These are phyloP conservation scores for Latrodectus elegans DNA, from an alignment of 2,888 invertebrate genomes.

Conservation along the genomic window DNA sequence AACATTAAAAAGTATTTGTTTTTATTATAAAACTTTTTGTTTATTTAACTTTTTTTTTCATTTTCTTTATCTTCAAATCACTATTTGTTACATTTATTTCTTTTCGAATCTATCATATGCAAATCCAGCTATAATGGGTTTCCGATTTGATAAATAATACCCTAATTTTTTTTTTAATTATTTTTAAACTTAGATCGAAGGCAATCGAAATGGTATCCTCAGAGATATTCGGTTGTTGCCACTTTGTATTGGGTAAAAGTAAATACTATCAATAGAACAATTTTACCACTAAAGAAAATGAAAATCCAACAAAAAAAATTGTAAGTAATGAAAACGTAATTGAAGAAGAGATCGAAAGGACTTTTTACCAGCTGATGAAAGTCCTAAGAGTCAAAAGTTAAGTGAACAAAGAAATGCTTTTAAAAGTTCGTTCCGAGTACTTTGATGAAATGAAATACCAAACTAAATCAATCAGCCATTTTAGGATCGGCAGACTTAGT, in stretches of 20 bases:
- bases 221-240: not conserved
- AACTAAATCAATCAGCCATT: not conserved
- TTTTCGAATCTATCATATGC: not conserved
- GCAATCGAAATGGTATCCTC: not conserved
- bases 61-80: no score
- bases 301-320: constrained; percentile 28
- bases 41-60: no score
- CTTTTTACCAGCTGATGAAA: constrained; percentile 26
- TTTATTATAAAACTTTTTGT: no score
- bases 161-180: not conserved
- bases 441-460: not conserved
- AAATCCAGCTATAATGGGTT: not conserved
- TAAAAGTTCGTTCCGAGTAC: constrained; percentile 44
- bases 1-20: no score
- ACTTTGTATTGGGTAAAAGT: constrained; percentile 23
- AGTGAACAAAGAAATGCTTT: constrained; percentile 51
- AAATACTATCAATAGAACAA: constrained; percentile 46
- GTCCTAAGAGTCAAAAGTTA: constrained; percentile 55
- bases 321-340: constrained; percentile 62
- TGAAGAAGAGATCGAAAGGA: constrained; percentile 31
- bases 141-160: not conserved
- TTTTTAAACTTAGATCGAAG: not conserved
- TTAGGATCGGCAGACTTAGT: not conserved
- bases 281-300: constrained; percentile 23
- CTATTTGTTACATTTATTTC: no score